Base-by-base conservation (phyloP, 2,888 invertebrate species). In the Deroplatys truncata region DNA sequence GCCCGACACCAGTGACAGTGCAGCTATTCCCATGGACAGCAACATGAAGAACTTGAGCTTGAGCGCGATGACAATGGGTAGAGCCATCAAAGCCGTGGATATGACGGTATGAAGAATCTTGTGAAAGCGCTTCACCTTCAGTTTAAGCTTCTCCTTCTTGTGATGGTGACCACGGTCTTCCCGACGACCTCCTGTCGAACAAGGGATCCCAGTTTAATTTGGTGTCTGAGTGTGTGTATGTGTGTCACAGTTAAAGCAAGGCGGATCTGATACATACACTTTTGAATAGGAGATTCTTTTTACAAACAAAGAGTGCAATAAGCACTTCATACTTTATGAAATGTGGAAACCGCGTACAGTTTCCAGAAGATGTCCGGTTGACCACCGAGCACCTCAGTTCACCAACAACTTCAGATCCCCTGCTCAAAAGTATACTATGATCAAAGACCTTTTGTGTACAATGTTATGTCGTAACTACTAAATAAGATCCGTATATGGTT, bases 1-100 rank as follows among this genome's bases (percentile, higher is more conserved):
- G 35, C 90, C 90, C 1, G 90, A 89, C 89, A 90, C 84, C 28
- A 89, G 35, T 25, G 87, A 89, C 49, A 90, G 28, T 16, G 88
- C 83, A 20, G 84, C 90, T 28, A 90, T 83, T 2, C 84, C 88
- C 25, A 90, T 28, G 8, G 89, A 86, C 49, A 89, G 29, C 84
- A 89, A 20, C 84, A 89, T 84, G 84, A 89, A 86, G 84, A 86
- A 86, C 72, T 89, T 89, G 84, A 89, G 86, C 86, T 89, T 89
- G 56, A 89, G 86, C 29, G 86, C 86, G n/a, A 87, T 72, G 87
- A 89, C 49, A 56, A 89, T 56, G 25, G 89, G 89, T 15, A 89
- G 84, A 25, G 84, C 56, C 49, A 89, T 86, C 49, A 89, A 49
- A 2, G 86, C 84, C 15, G 86, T 86, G 16, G 86, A 86, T 2